Conservation (phyloP, 2,797 vertebrate genomes). For the Echeneis naucrates region DNA sequence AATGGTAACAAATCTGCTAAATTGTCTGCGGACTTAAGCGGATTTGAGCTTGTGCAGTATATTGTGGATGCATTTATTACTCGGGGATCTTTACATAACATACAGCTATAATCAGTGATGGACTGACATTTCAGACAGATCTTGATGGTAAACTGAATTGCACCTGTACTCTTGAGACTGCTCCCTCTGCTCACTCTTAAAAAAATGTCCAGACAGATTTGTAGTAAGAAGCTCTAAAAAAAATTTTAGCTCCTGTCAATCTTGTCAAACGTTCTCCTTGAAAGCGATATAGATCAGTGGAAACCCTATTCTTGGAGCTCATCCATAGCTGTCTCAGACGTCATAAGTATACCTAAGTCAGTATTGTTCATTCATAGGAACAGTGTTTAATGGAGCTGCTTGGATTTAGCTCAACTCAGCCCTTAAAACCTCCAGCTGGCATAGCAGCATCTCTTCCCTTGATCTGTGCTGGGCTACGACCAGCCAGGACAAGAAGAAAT, state of each 20-base stretch:
- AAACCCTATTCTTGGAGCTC: slow-evolving; percentile 35
- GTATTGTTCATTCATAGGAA: slow-evolving; percentile 33
- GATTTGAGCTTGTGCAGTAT: not conserved
- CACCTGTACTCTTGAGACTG: not conserved
- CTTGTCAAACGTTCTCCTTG: slow-evolving; percentile 25
- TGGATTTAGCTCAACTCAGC: slow-evolving; percentile 58
- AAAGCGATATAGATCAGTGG: slow-evolving; percentile 33
- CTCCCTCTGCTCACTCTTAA: not conserved
- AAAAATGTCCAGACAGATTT: slow-evolving; percentile 10
- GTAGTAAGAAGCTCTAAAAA: not conserved
- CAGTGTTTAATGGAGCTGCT: slow-evolving; percentile 42
- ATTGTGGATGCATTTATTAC: not conserved
- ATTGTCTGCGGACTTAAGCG: not conserved
- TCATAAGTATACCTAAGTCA: slow-evolving; percentile 61
- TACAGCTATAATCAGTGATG: not conserved
- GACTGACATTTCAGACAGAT: not conserved
- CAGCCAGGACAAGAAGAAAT: slow-evolving; percentile 45
- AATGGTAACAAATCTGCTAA: slow-evolving; percentile 13
- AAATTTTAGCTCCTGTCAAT: slow-evolving; percentile 10
- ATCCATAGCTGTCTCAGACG: slow-evolving; percentile 56
- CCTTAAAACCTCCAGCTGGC: slow-evolving; percentile 57
- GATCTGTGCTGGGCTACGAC: slow-evolving; percentile 14
- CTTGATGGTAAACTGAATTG: not conserved
- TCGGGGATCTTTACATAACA: not conserved
- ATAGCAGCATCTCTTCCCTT: slow-evolving; percentile 10